Conservation (phyloP, 92 coral and sea anemone species). For the Phenganax subtilis region DNA sequence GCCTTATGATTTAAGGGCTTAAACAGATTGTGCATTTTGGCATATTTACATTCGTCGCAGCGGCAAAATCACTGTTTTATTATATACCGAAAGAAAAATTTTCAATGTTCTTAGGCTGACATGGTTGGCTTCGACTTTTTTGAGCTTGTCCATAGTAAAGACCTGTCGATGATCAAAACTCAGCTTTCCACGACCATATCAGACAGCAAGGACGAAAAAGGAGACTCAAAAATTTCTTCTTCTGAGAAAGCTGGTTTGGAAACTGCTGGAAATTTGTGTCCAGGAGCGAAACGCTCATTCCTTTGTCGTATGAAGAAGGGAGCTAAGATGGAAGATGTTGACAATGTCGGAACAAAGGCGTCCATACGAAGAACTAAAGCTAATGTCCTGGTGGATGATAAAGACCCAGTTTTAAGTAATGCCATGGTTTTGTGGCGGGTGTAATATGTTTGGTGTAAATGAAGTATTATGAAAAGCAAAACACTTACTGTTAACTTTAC, state of each 20-base stretch:
- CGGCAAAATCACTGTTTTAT: too few species aligned
- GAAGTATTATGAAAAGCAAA: too few species aligned
- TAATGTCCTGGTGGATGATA: conserved; percentile 52
- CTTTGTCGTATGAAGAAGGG: conserved; percentile 82
- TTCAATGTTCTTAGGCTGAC: conserved; percentile 55
- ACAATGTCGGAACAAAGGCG: conserved; percentile 39
- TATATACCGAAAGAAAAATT: too few species aligned
- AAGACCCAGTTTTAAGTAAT: conserved; percentile 63
- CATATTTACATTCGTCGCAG: too few species aligned
- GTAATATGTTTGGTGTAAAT: background rate
- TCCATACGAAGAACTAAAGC: conserved; percentile 54
- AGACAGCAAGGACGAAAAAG: conserved; percentile 50
- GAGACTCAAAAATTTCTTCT: conserved; percentile 42
- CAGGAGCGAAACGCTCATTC: conserved; percentile 88
- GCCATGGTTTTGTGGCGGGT: background rate
- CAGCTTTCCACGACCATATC: conserved; percentile 64
- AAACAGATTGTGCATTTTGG: too few species aligned
- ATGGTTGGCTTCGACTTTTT: conserved; percentile 77
- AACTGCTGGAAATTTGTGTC: conserved; percentile 55
- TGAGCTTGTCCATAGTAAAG: conserved; percentile 75
- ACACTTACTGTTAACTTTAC: too few species aligned
- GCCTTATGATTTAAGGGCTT: too few species aligned
- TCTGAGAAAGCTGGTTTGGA: conserved; percentile 48
- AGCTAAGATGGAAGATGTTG: conserved; percentile 33
- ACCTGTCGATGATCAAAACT: conserved; percentile 65